These are phyloP conservation scores for Chydorus sphaericus DNA, from an alignment of 2,888 invertebrate species.

Conservation along the genomic window DNA sequence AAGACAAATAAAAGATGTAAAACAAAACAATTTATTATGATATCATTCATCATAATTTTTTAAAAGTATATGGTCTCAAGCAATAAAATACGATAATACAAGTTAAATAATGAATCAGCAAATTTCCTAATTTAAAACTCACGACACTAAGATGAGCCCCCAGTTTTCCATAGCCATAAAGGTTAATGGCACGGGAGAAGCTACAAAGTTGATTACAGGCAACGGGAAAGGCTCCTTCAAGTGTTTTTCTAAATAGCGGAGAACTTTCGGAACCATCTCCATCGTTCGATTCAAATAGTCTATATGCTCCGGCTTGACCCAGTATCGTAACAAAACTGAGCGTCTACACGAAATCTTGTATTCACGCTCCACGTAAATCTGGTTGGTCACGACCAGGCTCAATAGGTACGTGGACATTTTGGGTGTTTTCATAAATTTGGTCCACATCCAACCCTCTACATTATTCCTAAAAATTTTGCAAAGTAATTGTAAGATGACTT, in stretches of 20 bases:
- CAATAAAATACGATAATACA: too few relatives aligned
- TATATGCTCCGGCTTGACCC: neutral
- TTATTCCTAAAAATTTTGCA: neutral
- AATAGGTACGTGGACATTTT: neutral
- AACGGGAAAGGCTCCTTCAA: conserved; percentile 14
- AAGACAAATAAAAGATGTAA: too few relatives aligned
- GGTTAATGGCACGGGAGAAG: conserved; percentile 10
- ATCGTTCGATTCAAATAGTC: neutral
- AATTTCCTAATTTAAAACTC: neutral
- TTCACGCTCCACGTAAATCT: neutral
- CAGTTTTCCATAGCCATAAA: conserved; percentile 62
- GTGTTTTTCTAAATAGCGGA: neutral
- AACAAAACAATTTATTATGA: too few relatives aligned
- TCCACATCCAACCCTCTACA: neutral
- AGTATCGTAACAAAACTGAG: neutral
- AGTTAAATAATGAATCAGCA: too few relatives aligned
- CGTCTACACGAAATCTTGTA: too few relatives aligned
- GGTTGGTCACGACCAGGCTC: neutral
- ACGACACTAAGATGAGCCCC: conserved; percentile 67
- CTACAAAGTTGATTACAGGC: conserved; percentile 16
- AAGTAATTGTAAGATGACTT: neutral
- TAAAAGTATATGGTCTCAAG: too few relatives aligned
- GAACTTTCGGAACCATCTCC: neutral
- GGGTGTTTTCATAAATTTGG: neutral
- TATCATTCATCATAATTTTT: too few relatives aligned